A percentile compares a stretch with the other conserved stretches of the same genome.
These are phyloP conservation scores for Chaetura pelagica DNA, from an alignment of 2,113 vertebrate species.

Conservation along the genomic window DNA sequence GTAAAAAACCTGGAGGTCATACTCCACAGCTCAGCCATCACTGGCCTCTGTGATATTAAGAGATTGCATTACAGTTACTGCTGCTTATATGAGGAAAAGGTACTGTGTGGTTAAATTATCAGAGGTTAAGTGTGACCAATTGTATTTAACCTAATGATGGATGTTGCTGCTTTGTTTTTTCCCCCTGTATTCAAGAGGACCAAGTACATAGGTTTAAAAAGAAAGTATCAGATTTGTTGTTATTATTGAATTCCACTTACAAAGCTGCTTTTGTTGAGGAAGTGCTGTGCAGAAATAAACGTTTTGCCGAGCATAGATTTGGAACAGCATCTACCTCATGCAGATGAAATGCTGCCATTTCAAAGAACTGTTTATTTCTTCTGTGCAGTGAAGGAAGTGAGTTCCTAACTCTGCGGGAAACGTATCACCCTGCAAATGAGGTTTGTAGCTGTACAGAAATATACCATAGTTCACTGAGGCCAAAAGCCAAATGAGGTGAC, in stretches of 20 bases:
- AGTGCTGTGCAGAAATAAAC: neutral
- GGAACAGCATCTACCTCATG: neutral
- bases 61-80: constrained; percentile 20
- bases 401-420: neutral
- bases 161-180: neutral
- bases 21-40: neutral
- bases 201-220: neutral
- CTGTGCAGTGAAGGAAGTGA: constrained; percentile 8
- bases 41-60: constrained; percentile 33
- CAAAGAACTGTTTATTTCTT: constrained; percentile 53
- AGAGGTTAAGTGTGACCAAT: neutral
- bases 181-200: neutral
- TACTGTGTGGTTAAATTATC: neutral
- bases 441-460: neutral
- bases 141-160: neutral
- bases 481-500: constrained; percentile 45
- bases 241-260: neutral
- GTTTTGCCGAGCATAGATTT: neutral
- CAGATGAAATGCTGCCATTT: neutral
- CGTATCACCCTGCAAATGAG: neutral
- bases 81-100: constrained; percentile 1
- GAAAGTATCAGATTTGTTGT: neutral
- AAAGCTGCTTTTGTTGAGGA: neutral
- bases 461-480: neutral
- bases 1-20: constrained; percentile 40